Evolutionary conservation across 1,140 invertebrate species (phyloP), one percentile per base, ranked within the genome.

Genomic region (Leptopilina boulardi): DNA sequence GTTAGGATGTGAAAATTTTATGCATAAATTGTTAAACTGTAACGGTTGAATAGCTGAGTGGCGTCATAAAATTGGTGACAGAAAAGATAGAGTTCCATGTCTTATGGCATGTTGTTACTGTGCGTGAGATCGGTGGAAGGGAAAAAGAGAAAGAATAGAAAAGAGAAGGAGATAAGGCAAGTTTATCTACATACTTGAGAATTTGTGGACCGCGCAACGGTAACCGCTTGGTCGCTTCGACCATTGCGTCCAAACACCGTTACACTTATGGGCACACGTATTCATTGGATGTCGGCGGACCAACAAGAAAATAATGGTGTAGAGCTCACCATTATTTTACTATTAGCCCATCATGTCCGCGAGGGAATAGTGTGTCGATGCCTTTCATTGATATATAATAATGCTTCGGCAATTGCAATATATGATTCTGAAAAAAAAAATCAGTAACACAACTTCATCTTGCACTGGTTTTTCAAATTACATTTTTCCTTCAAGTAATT

Each of bases 171-270:
- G 38, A 44, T 51, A 34, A 80, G 82, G 83, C 82, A 78, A 83
- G 82, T 78, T 83, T 84, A 86, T 85, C 78, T 78, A 77, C 76
- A 11, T 66, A 30, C 26, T 82, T 81, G 70, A 82, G 80, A 87
- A 87, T 89, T 90, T 89, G 89, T 89, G 88, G 89, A 89, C 87
- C 88, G 86, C 83, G 80, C 89, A 90, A 89, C 89, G 88, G 88
- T 90, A 90, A 89, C 85, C 85, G 82, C 77, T 79, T 73, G 76
- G 81, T 81, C 76, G 82, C 77, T 80, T 82, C 81, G 76, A 78
- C 79, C 83, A 85, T 84, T 86, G 83, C 84, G 82, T 87, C 76
- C 84, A 77, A 82, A 85, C 77, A 89, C 89, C 89, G 89, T 91
- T 91, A 90, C 88, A 89, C 88, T 90, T 89, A 89, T 87, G 83